Evolutionary conservation across 2,888 invertebrate species (phyloP).

Genomic region (Oxystoma pomonae): DNA sequence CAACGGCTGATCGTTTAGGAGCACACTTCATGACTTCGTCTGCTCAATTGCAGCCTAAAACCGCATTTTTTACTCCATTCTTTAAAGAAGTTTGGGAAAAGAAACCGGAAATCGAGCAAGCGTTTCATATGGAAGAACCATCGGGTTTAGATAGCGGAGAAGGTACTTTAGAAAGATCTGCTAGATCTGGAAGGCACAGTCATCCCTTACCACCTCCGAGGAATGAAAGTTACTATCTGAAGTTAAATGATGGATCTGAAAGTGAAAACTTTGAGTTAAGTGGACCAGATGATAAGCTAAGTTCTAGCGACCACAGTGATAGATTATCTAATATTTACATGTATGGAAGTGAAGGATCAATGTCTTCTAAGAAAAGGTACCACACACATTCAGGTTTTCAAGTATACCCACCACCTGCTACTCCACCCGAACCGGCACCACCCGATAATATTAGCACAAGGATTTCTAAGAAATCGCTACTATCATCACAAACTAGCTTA

Average conservation of each 20-base stretch:
- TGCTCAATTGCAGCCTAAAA: conserved; percentile 79
- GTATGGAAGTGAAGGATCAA: conserved; percentile 56
- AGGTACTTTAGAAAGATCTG: conserved; percentile 65
- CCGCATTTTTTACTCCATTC: conserved; percentile 92
- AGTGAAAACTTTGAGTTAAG: conserved; percentile 63
- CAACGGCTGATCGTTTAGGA: conserved; percentile 81
- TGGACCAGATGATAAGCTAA: conserved; percentile 55
- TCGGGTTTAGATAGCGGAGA: conserved; percentile 60
- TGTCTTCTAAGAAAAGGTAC: conserved; percentile 41
- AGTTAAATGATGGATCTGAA: conserved; percentile 57
- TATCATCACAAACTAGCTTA: conserved; percentile 59
- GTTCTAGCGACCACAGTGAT: conserved; percentile 66
- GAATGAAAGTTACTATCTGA: conserved; percentile 74
- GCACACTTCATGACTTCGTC: conserved; percentile 92
- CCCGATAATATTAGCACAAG: conserved; percentile 62
- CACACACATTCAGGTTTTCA: conserved; percentile 47
- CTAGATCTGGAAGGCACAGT: conserved; percentile 54
- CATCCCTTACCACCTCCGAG: conserved; percentile 65
- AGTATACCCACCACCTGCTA: conserved; percentile 79
- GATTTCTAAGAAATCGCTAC: conserved; percentile 49
- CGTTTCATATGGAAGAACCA: conserved; percentile 81
- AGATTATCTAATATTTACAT: conserved; percentile 61
- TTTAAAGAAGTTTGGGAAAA: conserved; percentile 96
- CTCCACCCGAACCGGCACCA: conserved; percentile 81
- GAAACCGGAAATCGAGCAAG: conserved; percentile 90